Evolutionary conservation across 1,140 invertebrate species (phyloP), one percentile per base, ranked within the genome.

Genomic region (Onthophagus taurus): DNA sequence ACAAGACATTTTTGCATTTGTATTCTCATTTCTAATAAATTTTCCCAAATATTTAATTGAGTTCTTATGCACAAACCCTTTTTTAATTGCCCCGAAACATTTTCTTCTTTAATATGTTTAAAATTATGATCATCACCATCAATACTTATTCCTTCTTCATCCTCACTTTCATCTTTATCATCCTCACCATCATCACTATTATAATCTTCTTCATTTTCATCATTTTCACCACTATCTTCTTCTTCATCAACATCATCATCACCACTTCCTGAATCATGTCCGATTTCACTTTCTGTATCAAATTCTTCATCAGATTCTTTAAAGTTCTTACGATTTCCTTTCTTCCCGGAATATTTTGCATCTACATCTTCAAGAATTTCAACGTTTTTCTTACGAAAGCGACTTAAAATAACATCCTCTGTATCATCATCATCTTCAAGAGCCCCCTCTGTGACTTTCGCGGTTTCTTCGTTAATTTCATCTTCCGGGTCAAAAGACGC

Each of bases 31-130:
- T 94, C 87, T 12, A 93, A 57, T 2, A 93, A 60, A 45, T 72
- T 78, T 63, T 93, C 89, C 85, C 86, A 93, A 1, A 91, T 57
- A 45, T 73, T 68, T 9, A 86, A 57, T 59, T 92, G 86, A 60
- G 81, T 81, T 64, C 75, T 74, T 1, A 89, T 78, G 58, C 78
- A 78, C n/a, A 72, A 66, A 20, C 83, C 85, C 68, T 88, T 90
- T 53, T 83, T 77, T 2, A 82, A 70, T 58, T 86, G 78, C 49
- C 71, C 71, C n/a, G 65, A 62, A 3, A 71, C 48, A 63, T 79
- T 74, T 53, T 64, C 62, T 24, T 70, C 63, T 42, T 72, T 69
- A 5, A 78, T 67, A 57, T 73, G 72, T 52, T 72, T 66, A 60
- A 76, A 72, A 42, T 59, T 60, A 47, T 64, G 64, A 56, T 62